These are phyloP conservation scores for Mionectes macconnelli DNA, from an alignment of 2,113 vertebrate species.

Conservation along the genomic window DNA sequence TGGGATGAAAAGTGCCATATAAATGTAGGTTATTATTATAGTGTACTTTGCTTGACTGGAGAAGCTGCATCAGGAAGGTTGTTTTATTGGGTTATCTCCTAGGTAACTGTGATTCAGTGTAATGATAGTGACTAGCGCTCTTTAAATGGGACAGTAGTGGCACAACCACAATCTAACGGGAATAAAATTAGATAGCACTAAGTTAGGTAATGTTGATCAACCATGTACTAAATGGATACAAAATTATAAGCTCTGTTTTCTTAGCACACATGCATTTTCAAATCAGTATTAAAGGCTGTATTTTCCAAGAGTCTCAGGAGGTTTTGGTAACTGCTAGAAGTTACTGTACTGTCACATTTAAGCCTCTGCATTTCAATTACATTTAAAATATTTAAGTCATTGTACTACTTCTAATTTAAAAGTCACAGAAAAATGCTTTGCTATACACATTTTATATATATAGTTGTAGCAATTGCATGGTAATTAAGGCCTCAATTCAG, in stretches of 20 bases:
- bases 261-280: not conserved
- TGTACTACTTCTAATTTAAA: not conserved
- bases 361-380: not conserved
- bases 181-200: slow-evolving; percentile 12
- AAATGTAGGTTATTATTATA: slow-evolving; percentile 14
- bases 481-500: not conserved
- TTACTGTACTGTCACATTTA: not conserved
- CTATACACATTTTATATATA: not conserved
- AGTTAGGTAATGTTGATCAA: slow-evolving; percentile 7
- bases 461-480: not conserved
- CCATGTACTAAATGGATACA: not conserved
- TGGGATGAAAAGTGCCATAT: not conserved
- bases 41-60: not conserved
- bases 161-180: not conserved
- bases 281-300: not conserved
- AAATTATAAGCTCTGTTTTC: slow-evolving; percentile 13
- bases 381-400: not conserved
- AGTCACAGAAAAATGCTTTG: not conserved
- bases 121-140: slow-evolving; percentile 12
- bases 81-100: slow-evolving; percentile 43
- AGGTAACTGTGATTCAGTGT: slow-evolving; percentile 16
- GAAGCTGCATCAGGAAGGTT: not conserved
- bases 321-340: not conserved
- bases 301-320: not conserved
- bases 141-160: slow-evolving; percentile 20